Conservation (phyloP, 2,888 invertebrate genomes). For the Chironomus tentans region DNA sequence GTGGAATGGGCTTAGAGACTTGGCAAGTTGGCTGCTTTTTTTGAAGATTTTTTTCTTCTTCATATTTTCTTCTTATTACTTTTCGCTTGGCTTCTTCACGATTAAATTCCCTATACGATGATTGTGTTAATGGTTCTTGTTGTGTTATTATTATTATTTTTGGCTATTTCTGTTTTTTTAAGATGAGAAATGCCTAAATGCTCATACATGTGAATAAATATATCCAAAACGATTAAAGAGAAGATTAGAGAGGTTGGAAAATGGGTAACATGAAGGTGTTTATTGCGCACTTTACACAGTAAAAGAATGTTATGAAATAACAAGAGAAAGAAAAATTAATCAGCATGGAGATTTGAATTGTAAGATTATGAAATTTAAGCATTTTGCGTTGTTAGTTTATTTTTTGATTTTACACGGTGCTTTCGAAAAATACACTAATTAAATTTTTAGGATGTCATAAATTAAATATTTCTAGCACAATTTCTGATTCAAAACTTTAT, state of each 20-base stretch:
- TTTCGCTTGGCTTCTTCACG: neutral
- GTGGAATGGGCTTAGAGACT: neutral
- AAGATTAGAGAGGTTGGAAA: neutral
- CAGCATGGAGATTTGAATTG: neutral
- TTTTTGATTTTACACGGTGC: no score
- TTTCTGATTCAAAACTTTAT: no score
- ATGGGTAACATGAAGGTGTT: conserved; percentile 10
- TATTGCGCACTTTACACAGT: conserved; percentile 13
- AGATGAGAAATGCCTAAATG: no score
- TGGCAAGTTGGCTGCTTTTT: conserved; percentile 9
- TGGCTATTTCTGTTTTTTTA: neutral
- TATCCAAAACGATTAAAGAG: neutral
- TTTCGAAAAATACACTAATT: neutral
- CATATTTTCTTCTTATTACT: no score
- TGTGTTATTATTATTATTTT: neutral
- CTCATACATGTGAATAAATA: neutral
- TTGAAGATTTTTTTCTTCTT: neutral
- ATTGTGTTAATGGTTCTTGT: conserved; percentile 9
- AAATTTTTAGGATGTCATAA: neutral
- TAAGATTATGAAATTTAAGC: conserved; percentile 2
- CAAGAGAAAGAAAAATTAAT: neutral
- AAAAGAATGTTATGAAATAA: neutral
- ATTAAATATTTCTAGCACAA: neutral
- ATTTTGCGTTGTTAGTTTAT: no score
- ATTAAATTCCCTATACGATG: neutral